phyloP scores from a whole-genome alignment of 2,797 vertebrate genomes.

The Alca torda region DNA sequence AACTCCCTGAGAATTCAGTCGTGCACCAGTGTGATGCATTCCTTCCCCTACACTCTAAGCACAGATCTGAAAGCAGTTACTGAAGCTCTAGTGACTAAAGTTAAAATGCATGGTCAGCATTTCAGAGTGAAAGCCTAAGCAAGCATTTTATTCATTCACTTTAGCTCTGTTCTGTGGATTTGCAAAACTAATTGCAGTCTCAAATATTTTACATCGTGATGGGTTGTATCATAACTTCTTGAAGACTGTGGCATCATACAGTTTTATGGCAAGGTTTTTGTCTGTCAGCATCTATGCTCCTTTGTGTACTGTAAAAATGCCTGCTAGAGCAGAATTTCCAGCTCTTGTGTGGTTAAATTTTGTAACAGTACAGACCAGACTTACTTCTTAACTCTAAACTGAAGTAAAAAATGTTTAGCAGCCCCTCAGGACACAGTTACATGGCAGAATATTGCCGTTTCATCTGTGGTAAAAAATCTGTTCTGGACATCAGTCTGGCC shows the following conservation, averaged over 20 bases:
- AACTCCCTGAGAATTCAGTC: background rate
- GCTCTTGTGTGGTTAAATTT: conserved; percentile 28
- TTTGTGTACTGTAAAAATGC: background rate
- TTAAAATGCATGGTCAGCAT: conserved; percentile 5
- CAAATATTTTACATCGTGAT: background rate
- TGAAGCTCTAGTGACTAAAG: background rate
- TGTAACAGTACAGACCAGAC: background rate
- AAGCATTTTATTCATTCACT: background rate
- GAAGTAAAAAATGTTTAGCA: background rate
- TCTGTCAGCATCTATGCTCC: background rate
- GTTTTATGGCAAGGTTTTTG: background rate
- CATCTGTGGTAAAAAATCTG: background rate
- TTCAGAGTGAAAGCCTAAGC: background rate
- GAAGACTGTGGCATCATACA: background rate
- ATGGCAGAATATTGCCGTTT: background rate
- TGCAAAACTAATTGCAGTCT: conserved; percentile 4
- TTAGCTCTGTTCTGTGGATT: background rate
- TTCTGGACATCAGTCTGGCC: conserved; percentile 48
- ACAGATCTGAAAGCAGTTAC: background rate
- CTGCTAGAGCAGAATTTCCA: conserved; percentile 20
- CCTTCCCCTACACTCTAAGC: background rate
- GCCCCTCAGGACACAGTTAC: conserved; percentile 28
- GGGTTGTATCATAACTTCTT: background rate
- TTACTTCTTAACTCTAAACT: conserved; percentile 14
- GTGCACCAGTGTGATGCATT: background rate